Conservation (phyloP, 2,888 invertebrate species). For the Drosophila phalerata region DNA sequence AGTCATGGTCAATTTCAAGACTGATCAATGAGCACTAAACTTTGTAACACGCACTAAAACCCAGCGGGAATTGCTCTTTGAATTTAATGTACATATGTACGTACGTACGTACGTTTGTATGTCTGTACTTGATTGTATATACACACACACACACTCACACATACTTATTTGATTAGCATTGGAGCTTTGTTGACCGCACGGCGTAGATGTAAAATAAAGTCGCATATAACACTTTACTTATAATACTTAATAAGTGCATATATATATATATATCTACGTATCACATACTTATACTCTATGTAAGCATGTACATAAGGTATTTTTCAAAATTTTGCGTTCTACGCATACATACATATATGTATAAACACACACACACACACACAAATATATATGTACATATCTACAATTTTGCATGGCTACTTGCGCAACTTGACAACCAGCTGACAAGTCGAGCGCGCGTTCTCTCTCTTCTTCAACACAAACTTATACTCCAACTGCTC, state of each 20-base stretch:
- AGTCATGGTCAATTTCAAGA: conserved; percentile 31
- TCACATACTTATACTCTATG: conserved; percentile 11
- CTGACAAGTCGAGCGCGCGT: conserved; percentile 55
- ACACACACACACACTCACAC: conserved; percentile 6
- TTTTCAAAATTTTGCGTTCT: conserved; percentile 27
- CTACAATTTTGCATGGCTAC: conserved; percentile 60
- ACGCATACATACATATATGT: conserved; percentile 10
- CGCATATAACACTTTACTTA: conserved; percentile 34
- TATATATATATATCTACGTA: conserved; percentile 8
- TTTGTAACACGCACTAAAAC: conserved; percentile 32
- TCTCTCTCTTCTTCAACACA: conserved; percentile 23
- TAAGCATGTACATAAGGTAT: conserved; percentile 8
- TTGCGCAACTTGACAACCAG: conserved; percentile 75
- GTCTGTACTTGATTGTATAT: not conserved
- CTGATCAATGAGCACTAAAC: conserved; percentile 39
- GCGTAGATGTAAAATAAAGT: conserved; percentile 44
- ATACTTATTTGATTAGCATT: conserved; percentile 21
- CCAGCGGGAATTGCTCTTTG: conserved; percentile 29
- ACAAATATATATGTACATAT: not conserved
- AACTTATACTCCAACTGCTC: conserved; percentile 34
- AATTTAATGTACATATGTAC: conserved; percentile 20
- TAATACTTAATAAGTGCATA: conserved; percentile 20
- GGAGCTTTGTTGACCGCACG: conserved; percentile 48
- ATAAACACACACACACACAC: not conserved
- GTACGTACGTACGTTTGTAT: not conserved